Base-by-base conservation (phyloP, 2,888 invertebrate genomes). In the Megamerina dolium region DNA sequence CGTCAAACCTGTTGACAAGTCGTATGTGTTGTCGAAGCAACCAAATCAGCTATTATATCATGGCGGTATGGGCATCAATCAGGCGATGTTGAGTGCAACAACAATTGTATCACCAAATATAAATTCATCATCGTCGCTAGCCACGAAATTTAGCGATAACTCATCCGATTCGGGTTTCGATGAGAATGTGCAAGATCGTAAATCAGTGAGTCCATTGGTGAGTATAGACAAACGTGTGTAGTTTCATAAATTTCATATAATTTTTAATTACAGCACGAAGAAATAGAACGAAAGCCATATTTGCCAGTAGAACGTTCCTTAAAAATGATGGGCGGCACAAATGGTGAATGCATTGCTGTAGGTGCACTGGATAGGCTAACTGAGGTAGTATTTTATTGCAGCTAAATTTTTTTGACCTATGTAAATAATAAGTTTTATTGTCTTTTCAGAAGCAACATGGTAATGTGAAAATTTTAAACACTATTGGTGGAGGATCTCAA, bases 141-240 rank as follows among this genome's bases (percentile, higher is more conserved):
- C 66, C 13, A 65, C 61, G 27, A 71, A 71, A 55, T 72, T 70
- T 43, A 80, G 79, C 65, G 83, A 83, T 58, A 81, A 80, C 57
- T 83, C 83, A 23, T 83, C 82, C 1, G 84, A 84, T 65, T 83
- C 83, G 1, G 84, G 83, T 5, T 84, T 83, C 56, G 84, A 84
- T 59, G 83, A 84, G 57, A 66, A 69, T 52, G 54, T 66, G 21
- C 58, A 63, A 21, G 71, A 71, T 20, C 61, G 65, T 21, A 70
- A 70, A 49, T 66, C 69, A 9, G 61, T 60, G 10, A 70, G 66
- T 55, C 64, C 67, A 40, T 50, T 62, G 58, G 65, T 70, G 50
- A 55, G 63, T 58, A 6, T 9, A 13, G 20, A 18, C 3, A 14
- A n/a, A 26, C 18, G 3, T n/a, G 13, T 9, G 12, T 18, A 12